Evolutionary conservation across 2,888 invertebrate species (phyloP).

Genomic region (Furcula furcula): DNA sequence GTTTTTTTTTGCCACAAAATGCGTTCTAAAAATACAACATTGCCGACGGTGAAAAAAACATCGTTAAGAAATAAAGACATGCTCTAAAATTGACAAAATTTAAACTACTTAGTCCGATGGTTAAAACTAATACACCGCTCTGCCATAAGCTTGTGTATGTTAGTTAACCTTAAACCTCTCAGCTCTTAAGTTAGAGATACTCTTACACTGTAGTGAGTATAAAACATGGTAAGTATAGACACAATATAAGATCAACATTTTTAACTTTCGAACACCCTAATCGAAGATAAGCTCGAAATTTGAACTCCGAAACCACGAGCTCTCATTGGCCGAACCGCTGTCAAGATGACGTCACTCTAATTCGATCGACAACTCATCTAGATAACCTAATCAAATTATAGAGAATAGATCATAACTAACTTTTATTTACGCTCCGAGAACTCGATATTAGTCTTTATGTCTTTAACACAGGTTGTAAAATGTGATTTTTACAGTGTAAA

Average conservation of each 20-base stretch:
- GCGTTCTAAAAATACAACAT: background rate
- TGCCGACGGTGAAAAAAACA: background rate
- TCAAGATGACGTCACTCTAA: conserved; percentile 61
- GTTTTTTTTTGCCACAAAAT: too few species aligned
- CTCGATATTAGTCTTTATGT: background rate
- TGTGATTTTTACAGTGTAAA: conserved; percentile 4
- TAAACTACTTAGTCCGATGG: too few species aligned
- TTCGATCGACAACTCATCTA: conserved; percentile 73
- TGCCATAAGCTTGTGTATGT: too few species aligned
- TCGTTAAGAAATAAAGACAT: too few species aligned
- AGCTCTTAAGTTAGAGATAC: too few species aligned
- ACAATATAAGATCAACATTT: too few species aligned
- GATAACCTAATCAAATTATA: conserved; percentile 75
- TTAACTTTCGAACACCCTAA: background rate
- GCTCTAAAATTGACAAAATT: too few species aligned
- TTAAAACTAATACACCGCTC: too few species aligned
- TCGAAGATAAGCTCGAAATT: background rate
- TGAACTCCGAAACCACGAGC: conserved; percentile 6
- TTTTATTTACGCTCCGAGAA: conserved; percentile 3
- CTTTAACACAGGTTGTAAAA: background rate
- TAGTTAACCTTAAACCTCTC: too few species aligned
- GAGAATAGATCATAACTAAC: conserved; percentile 21
- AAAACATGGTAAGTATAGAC: too few species aligned
- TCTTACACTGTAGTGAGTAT: too few species aligned
- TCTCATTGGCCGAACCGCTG: conserved; percentile 45